Evolutionary conservation across 92 coral and sea anemone species (phyloP).

Genomic region (Montipora capitata): DNA sequence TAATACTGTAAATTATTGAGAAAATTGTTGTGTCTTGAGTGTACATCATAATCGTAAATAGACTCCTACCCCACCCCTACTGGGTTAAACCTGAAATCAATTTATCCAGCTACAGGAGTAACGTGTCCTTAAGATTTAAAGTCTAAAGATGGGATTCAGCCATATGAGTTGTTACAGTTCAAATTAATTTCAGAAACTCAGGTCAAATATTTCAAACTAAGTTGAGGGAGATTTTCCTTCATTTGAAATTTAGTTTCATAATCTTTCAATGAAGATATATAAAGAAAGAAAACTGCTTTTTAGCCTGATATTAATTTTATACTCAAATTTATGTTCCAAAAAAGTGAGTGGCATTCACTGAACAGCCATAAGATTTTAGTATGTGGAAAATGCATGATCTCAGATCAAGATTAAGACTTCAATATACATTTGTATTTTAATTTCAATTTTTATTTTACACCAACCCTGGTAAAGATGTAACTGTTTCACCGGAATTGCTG

Average conservation of each 20-base stretch:
- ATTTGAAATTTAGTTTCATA: neutral
- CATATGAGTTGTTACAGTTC: conserved; percentile 14
- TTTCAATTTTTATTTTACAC: conserved; percentile 7
- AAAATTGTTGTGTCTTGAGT: conserved; percentile 7
- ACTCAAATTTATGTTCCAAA: no score
- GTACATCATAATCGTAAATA: neutral
- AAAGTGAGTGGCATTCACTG: neutral
- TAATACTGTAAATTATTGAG: neutral
- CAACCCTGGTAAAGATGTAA: conserved; percentile 18
- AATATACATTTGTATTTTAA: conserved; percentile 1
- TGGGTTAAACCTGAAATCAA: conserved; percentile 15
- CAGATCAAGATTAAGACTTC: neutral
- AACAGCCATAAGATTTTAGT: conserved; percentile 7
- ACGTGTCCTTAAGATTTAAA: conserved; percentile 2
- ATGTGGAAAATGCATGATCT: conserved; percentile 8
- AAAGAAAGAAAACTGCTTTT: no score
- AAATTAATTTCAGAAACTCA: conserved; percentile 3
- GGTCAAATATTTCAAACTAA: no score
- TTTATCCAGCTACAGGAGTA: neutral
- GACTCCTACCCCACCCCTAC: neutral
- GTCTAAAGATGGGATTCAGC: neutral
- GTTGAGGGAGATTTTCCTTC: no score
- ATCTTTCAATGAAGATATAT: neutral
- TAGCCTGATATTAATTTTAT: no score
- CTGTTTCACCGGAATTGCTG: conserved; percentile 21